Evolutionary conservation across 2,113 vertebrate species (phyloP).

Genomic region (Phalacrocorax brasilianus): DNA sequence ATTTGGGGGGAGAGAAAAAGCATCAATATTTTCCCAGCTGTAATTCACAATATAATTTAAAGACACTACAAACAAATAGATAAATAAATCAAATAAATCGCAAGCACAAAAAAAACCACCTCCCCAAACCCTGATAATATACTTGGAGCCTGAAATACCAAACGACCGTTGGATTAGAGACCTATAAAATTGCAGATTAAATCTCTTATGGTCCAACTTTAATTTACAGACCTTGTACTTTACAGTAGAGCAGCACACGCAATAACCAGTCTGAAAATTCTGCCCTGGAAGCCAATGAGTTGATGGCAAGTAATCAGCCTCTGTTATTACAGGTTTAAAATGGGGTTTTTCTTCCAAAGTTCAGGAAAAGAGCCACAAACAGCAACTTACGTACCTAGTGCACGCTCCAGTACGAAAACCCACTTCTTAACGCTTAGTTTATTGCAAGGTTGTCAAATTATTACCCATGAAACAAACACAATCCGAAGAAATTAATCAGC

Average conservation of each 20-base stretch:
- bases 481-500: slow-evolving; percentile 23
- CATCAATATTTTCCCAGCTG: background rate
- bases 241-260: background rate
- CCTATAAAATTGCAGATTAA: slow-evolving; percentile 49
- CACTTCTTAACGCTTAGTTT: slow-evolving; percentile 5
- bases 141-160: background rate
- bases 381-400: slow-evolving; percentile 22
- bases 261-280: slow-evolving; percentile 46
- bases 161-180: slow-evolving; percentile 10
- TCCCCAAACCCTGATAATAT: background rate
- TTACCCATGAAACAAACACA: background rate
- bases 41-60: slow-evolving; percentile 18
- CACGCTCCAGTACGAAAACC: background rate
- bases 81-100: background rate
- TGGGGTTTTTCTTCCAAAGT: slow-evolving; percentile 54
- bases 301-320: slow-evolving; percentile 58
- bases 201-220: slow-evolving; percentile 46
- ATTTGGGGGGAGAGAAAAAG: slow-evolving; percentile 44
- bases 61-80: slow-evolving; percentile 8
- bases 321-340: slow-evolving; percentile 13
- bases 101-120: background rate
- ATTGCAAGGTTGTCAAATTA: slow-evolving; percentile 25
- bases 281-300: slow-evolving; percentile 41
- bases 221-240: slow-evolving; percentile 45
- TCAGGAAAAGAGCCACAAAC: slow-evolving; percentile 41